Evolutionary conservation across 2,113 vertebrate species (phyloP).

Genomic region (Urocynchramus pylzowi): DNA sequence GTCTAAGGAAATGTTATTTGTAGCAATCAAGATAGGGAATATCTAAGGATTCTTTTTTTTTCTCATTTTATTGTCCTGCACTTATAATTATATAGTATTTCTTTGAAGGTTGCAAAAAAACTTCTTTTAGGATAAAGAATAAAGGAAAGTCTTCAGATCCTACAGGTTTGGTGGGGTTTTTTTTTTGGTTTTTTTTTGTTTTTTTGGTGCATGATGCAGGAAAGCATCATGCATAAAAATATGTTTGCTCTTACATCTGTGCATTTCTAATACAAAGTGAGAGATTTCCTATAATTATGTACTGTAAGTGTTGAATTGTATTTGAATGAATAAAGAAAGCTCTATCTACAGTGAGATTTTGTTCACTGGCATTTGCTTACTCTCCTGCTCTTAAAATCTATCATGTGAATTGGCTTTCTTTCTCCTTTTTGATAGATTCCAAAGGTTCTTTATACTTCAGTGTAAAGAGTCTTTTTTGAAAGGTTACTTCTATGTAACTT

Average conservation of each 20-base stretch:
- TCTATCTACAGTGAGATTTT: background rate
- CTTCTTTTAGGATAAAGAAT: background rate
- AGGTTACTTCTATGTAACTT: background rate
- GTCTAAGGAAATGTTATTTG: slow-evolving; percentile 38
- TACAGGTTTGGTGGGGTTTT: no score
- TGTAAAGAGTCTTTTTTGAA: background rate
- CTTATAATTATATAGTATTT: background rate
- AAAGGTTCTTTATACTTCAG: background rate
- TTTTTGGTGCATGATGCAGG: background rate
- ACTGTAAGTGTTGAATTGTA: background rate
- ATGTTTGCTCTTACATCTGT: background rate
- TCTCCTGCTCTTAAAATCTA: background rate
- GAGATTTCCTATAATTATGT: background rate
- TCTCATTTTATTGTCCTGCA: background rate
- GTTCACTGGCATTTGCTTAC: background rate
- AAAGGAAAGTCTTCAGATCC: background rate
- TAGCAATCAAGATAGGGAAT: background rate
- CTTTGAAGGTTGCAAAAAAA: background rate
- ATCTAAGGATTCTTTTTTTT: background rate
- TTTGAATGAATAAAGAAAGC: background rate
- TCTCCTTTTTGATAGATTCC: background rate
- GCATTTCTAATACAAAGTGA: background rate
- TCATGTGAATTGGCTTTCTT: background rate
- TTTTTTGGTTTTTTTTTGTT: background rate
- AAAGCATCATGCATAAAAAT: background rate